Evolutionary conservation across 2,113 vertebrate genomes (phyloP), one percentile per base, ranked within the genome.

Genomic region (Danionella cerebrum): DNA sequence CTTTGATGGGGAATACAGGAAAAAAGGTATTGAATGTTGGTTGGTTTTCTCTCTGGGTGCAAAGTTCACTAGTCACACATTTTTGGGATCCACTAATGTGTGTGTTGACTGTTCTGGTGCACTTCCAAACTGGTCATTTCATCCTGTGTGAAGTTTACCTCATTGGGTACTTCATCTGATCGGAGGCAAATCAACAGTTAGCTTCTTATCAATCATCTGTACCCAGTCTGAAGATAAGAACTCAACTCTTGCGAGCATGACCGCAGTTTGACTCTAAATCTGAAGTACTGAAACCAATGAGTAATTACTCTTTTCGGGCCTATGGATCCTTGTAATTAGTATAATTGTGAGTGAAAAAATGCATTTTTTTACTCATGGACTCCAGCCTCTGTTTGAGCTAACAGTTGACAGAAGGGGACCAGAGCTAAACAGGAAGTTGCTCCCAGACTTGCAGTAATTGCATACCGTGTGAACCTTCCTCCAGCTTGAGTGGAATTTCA

Each of bases 141-240:
- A 9, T 9, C 9, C 29, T 3, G 9, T 2, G 29, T 33, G 5
- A 33, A 33, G 29, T 33, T 9, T 9, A 33, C 29, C 9, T 33
- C 2, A 3, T 52, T 4, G 18, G 11, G 38, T 18, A 63, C 42
- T 69, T 58, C 25, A 65, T 55, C 21, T 73, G 29, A 54, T 53
- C 25, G 59, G 22, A 21, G 14, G 65, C 31, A 47, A 62, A 70
- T 50, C 24, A 33, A 35, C 35, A 55, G 25, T 65, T 54, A 8
- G 16, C 44, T 39, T 10, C 36, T 75, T 78, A 76, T 78, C 77
- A 62, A 39, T n/a, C 11, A 71, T 65, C 67, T 55, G 65, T 52
- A n/a, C 39, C 9, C 10, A 59, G 36, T 14, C 35, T 24, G 3
- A 16, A 12, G 70, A 76, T 76, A 78, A 76, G 52, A 60, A 9